phyloP scores from a whole-genome alignment of 1,140 invertebrate species.

The Eufriesea mexicana region DNA sequence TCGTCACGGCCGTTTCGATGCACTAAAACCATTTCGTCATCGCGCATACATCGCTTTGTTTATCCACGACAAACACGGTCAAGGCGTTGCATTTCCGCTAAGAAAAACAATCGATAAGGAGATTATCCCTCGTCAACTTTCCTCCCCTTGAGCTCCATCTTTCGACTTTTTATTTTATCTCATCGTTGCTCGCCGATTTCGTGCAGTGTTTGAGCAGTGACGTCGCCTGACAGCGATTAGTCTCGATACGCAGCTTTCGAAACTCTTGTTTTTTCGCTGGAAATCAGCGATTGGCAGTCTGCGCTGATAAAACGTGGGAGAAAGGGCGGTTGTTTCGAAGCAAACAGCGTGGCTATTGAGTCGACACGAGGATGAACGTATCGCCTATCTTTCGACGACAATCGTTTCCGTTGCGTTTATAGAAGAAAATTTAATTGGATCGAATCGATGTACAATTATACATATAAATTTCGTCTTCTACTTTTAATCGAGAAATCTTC shows the following conservation, averaged over 20 bases:
- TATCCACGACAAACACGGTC: conserved; percentile 36
- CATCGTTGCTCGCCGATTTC: conserved; percentile 31
- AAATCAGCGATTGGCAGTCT: neutral
- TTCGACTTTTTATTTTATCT: neutral
- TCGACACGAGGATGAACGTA: no score
- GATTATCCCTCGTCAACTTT: neutral
- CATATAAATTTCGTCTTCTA: no score
- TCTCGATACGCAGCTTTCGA: neutral
- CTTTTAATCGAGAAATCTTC: no score
- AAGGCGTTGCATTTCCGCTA: conserved; percentile 37
- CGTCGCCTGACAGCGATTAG: neutral
- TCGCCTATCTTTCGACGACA: no score
- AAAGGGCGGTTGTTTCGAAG: neutral
- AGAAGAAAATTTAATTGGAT: no score
- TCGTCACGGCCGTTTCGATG: conserved; percentile 5
- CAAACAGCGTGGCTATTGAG: neutral
- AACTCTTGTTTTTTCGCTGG: neutral
- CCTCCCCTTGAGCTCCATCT: neutral
- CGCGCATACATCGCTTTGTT: conserved; percentile 41
- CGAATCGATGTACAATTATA: no score
- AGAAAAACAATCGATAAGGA: conserved; percentile 59
- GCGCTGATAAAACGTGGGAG: neutral
- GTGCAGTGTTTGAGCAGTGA: neutral
- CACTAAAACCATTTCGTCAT: conserved; percentile 44
- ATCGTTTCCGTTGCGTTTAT: no score